Percentiles rank a stretch among this genome's conserved stretches.
phyloP scores from a whole-genome alignment of 2,113 vertebrate genomes.

The Odocoileus hemionus region DNA sequence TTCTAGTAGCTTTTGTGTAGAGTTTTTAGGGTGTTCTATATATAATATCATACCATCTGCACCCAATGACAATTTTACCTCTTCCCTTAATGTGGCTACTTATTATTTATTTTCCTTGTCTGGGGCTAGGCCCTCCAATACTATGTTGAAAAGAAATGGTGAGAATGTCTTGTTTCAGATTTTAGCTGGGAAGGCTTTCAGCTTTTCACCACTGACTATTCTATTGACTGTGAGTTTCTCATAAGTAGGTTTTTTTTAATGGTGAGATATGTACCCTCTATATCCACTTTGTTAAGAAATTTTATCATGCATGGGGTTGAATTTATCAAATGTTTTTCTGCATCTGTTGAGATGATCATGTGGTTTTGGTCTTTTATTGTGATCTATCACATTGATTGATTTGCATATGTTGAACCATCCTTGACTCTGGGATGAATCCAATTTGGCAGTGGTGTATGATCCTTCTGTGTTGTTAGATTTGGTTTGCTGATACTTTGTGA shows the following conservation, averaged over 20 bases:
- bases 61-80: background rate
- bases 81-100: background rate
- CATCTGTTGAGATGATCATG: background rate
- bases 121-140: background rate
- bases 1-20: background rate
- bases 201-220: background rate
- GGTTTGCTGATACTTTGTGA: background rate
- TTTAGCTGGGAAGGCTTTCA: background rate
- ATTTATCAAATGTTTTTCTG: background rate
- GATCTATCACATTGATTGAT: background rate
- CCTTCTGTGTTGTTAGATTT: background rate
- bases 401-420: background rate
- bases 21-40: background rate
- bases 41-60: background rate
- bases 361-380: background rate
- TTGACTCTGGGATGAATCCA: background rate
- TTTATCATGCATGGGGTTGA: background rate
- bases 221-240: background rate
- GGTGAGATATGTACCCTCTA: background rate
- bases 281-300: background rate
- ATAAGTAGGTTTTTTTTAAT: background rate
- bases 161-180: background rate
- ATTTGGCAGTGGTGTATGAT: background rate
- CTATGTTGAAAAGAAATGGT: background rate
- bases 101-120: background rate